Conservation (phyloP, 1,140 invertebrate species). For the Drosophila asahinai region DNA sequence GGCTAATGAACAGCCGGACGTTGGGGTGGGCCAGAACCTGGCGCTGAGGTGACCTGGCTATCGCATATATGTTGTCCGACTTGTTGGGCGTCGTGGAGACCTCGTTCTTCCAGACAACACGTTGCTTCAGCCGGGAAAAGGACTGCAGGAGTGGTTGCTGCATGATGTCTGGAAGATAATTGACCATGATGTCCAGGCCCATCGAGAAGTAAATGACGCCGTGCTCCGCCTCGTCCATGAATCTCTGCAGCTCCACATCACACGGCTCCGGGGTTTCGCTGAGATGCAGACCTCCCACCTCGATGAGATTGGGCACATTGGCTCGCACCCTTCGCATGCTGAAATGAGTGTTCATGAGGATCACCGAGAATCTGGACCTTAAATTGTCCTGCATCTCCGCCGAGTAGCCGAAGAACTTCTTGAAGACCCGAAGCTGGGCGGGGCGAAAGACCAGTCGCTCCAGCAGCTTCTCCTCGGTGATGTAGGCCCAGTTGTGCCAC, state of each 20-base stretch:
- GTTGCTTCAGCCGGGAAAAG: conserved; percentile 63
- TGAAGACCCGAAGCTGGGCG: conserved; percentile 61
- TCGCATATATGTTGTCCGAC: conserved; percentile 88
- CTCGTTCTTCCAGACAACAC: conserved; percentile 87
- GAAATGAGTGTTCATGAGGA: conserved; percentile 70
- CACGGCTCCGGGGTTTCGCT: conserved; percentile 77
- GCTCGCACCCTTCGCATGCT: conserved; percentile 57
- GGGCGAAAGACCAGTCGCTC: conserved; percentile 44
- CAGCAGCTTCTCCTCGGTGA: conserved; percentile 45
- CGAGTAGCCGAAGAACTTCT: conserved; percentile 61
- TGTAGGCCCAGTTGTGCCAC: conserved; percentile 73
- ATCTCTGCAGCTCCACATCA: conserved; percentile 74
- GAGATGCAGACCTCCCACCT: conserved; percentile 87
- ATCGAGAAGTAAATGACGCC: conserved; percentile 88
- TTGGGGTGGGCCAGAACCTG: conserved; percentile 81
- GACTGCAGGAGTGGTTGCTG: conserved; percentile 48
- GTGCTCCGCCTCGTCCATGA: conserved; percentile 86
- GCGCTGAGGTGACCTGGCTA: conserved; percentile 86
- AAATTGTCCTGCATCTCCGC: conserved; percentile 20
- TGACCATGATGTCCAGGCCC: conserved; percentile 86
- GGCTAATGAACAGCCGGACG: conserved; percentile 45
- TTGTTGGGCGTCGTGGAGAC: conserved; percentile 50
- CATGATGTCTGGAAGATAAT: conserved; percentile 85
- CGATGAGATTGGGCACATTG: conserved; percentile 67
- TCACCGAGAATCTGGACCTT: conserved; percentile 39